Evolutionary conservation across 2,888 invertebrate genomes (phyloP).

Genomic region (Cetonia aurata): DNA sequence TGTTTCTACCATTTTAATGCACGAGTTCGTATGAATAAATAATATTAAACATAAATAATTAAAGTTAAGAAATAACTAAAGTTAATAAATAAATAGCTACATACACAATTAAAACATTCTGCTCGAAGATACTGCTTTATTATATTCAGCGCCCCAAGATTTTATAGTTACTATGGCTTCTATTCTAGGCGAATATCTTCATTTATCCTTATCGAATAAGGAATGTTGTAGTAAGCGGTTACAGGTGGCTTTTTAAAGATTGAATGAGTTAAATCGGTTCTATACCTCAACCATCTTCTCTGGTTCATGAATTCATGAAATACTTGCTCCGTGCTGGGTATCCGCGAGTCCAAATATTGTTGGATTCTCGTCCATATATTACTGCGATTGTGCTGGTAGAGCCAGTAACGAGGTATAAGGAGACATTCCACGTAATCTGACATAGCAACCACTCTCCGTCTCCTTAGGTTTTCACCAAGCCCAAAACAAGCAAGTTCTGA

Average conservation of each 20-base stretch:
- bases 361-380: constrained; percentile 74
- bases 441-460: constrained; percentile 72
- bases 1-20: background rate
- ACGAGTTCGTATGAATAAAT: background rate
- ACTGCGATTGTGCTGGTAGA: constrained; percentile 75
- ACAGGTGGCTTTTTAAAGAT: constrained; percentile 63
- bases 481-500: constrained; percentile 76
- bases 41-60: background rate
- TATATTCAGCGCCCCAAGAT: too few relatives aligned
- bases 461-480: constrained; percentile 75
- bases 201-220: constrained; percentile 51
- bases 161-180: background rate
- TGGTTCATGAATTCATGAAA: constrained; percentile 71
- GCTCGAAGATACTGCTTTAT: too few relatives aligned
- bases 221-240: constrained; percentile 49
- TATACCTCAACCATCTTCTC: constrained; percentile 71
- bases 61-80: background rate
- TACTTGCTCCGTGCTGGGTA: constrained; percentile 72
- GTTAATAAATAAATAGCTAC: too few relatives aligned
- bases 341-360: constrained; percentile 72
- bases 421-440: constrained; percentile 74
- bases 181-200: constrained; percentile 40
- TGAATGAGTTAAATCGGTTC: constrained; percentile 68
- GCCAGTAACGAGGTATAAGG: constrained; percentile 78
- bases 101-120: too few relatives aligned